phyloP scores from a whole-genome alignment of 2,888 invertebrate genomes.

The Clivina fossor region DNA sequence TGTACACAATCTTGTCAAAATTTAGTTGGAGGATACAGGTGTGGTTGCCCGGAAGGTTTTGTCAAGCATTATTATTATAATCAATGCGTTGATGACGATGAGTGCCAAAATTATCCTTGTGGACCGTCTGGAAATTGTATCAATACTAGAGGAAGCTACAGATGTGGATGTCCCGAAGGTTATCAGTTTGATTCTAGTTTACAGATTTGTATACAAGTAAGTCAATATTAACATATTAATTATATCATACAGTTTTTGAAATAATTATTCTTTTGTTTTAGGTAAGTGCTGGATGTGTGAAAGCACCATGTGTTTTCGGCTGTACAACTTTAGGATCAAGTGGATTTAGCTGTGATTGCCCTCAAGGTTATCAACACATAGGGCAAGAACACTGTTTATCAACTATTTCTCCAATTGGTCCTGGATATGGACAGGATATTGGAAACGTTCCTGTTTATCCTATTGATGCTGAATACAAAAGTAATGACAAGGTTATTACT shows the following conservation, averaged over 20 bases:
- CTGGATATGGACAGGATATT: conserved; percentile 63
- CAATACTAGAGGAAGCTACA: conserved; percentile 72
- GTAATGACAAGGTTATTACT: conserved; percentile 71
- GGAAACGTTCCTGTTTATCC: conserved; percentile 74
- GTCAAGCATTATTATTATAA: conserved; percentile 64
- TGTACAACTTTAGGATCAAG: conserved; percentile 66
- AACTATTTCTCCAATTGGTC: conserved; percentile 49
- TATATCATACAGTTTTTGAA: too few relatives aligned
- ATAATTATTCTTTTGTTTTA: too few relatives aligned
- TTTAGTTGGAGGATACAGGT: conserved; percentile 70
- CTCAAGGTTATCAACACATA: conserved; percentile 78
- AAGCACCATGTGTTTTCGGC: conserved; percentile 80
- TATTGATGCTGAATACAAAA: conserved; percentile 62
- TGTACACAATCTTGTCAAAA: conserved; percentile 78
- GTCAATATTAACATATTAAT: conserved; percentile 18
- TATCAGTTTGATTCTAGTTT: conserved; percentile 71
- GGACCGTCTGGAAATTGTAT: conserved; percentile 68
- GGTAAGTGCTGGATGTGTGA: conserved; percentile 70
- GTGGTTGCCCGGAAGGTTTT: conserved; percentile 75
- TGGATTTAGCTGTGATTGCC: conserved; percentile 78
- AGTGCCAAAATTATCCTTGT: conserved; percentile 68
- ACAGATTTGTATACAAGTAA: conserved; percentile 73
- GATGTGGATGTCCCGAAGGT: conserved; percentile 75
- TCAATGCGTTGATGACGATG: conserved; percentile 74
- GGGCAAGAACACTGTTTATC: conserved; percentile 64